Conservation (phyloP, 2,888 invertebrate species). For the Apomyelois bistriatella region DNA sequence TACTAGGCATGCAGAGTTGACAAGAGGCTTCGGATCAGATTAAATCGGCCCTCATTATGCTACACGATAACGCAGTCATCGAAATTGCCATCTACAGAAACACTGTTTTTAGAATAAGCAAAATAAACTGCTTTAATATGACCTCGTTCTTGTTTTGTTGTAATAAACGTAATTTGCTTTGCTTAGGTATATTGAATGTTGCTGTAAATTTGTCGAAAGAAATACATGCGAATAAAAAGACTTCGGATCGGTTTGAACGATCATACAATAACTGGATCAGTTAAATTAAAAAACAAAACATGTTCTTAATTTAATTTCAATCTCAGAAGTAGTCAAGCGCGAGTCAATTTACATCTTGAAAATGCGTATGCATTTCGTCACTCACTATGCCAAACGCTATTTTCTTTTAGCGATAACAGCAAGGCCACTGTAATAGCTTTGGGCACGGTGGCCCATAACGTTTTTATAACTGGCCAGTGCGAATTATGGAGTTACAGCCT, state of each 20-base stretch:
- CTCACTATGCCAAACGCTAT: slow-evolving; percentile 55
- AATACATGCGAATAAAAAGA: too few relatives aligned
- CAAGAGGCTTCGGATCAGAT: slow-evolving; percentile 49
- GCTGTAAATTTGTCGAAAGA: background rate
- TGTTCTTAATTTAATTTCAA: background rate
- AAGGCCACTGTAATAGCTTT: slow-evolving; percentile 70
- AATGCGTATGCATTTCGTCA: slow-evolving; percentile 28
- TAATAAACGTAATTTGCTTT: slow-evolving; percentile 5
- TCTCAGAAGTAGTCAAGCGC: background rate
- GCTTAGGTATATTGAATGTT: slow-evolving; percentile 7
- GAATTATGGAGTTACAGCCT: slow-evolving; percentile 21
- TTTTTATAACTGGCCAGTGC: slow-evolving; percentile 41
- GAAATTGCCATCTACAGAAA: slow-evolving; percentile 28
- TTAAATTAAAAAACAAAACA: background rate
- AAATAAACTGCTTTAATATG: background rate
- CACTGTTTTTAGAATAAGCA: slow-evolving; percentile 6
- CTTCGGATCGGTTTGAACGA: too few relatives aligned
- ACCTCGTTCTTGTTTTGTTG: slow-evolving; percentile 6
- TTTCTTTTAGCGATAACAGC: slow-evolving; percentile 68
- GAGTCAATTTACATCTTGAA: slow-evolving; percentile 20
- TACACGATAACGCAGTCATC: slow-evolving; percentile 43
- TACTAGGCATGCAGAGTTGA: slow-evolving; percentile 42
- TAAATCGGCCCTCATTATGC: slow-evolving; percentile 57
- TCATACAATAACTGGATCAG: background rate
- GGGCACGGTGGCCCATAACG: slow-evolving; percentile 55